phyloP scores from a whole-genome alignment of 2,113 vertebrate genomes.

The Origma solitaria region DNA sequence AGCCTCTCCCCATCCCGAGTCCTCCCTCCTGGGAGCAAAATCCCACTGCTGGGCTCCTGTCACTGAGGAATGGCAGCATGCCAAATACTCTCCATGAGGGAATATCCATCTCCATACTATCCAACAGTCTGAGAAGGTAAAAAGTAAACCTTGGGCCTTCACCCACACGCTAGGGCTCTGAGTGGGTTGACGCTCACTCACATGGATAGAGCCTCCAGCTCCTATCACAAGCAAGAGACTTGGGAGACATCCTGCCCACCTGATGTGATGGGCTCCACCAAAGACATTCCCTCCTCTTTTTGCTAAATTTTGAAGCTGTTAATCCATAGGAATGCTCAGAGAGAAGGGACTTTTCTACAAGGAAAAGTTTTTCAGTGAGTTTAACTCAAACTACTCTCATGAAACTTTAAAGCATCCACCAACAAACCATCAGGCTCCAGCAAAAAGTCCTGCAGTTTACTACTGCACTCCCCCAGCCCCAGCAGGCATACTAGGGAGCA shows the following conservation, averaged over 20 bases:
- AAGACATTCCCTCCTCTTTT: background rate
- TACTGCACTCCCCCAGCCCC: background rate
- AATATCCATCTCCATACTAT: too few species aligned
- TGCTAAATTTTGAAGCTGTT: background rate
- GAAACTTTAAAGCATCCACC: background rate
- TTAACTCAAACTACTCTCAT: background rate
- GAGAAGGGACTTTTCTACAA: background rate
- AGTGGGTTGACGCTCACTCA: background rate
- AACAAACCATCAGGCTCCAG: background rate
- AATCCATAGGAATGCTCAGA: background rate
- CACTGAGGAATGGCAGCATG: too few species aligned
- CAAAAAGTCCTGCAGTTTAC: background rate
- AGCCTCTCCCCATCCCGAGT: background rate
- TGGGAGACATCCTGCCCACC: background rate
- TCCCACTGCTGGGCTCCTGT: background rate
- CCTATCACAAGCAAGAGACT: background rate
- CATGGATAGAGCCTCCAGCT: background rate
- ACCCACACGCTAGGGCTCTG: background rate
- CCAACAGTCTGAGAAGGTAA: background rate
- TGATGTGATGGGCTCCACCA: background rate
- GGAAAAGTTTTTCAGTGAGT: background rate
- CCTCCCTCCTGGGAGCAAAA: background rate
- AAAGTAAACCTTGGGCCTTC: background rate
- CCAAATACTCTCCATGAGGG: background rate
- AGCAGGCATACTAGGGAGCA: background rate